A percentile compares a stretch with the other conserved stretches of the same genome.
phyloP scores from a whole-genome alignment of 2,113 vertebrate genomes.

The Telmatochromis sp. region DNA sequence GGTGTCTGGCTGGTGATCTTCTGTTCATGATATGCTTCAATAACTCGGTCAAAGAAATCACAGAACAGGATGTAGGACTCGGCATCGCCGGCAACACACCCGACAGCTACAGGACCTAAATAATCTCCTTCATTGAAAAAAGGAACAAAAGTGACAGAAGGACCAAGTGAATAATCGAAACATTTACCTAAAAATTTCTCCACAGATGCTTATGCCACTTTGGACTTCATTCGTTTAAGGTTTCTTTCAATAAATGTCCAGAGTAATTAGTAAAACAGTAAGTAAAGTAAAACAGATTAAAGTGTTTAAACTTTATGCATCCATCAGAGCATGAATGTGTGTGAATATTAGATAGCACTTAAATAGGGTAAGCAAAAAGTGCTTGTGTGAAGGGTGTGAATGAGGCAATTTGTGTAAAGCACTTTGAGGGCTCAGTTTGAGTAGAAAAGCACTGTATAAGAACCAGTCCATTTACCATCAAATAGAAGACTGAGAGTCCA shows the following conservation, averaged over 20 bases:
- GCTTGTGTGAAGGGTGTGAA: not conserved
- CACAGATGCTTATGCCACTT: not conserved
- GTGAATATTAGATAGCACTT: not conserved
- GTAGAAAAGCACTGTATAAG: not conserved
- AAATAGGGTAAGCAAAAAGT: not conserved
- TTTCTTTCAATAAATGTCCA: not conserved
- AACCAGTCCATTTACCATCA: not conserved
- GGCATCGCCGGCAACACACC: conserved; percentile 67
- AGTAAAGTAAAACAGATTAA: not conserved
- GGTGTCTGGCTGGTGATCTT: conserved; percentile 34
- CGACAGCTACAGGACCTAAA: conserved; percentile 21
- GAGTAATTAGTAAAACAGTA: not conserved
- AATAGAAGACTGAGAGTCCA: not conserved
- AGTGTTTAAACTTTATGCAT: not conserved
- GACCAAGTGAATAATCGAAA: not conserved
- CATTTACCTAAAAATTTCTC: not conserved
- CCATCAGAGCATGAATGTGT: not conserved
- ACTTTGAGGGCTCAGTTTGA: not conserved
- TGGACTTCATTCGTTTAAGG: not conserved
- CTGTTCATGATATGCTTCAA: conserved; percentile 63
- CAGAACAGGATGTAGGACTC: conserved; percentile 72
- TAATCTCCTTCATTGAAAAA: not conserved
- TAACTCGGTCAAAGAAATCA: conserved; percentile 70
- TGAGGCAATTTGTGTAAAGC: not conserved
- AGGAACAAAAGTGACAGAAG: not conserved